Base-by-base conservation (phyloP, 2,113 vertebrate species). In the Megaceryle maxima region DNA sequence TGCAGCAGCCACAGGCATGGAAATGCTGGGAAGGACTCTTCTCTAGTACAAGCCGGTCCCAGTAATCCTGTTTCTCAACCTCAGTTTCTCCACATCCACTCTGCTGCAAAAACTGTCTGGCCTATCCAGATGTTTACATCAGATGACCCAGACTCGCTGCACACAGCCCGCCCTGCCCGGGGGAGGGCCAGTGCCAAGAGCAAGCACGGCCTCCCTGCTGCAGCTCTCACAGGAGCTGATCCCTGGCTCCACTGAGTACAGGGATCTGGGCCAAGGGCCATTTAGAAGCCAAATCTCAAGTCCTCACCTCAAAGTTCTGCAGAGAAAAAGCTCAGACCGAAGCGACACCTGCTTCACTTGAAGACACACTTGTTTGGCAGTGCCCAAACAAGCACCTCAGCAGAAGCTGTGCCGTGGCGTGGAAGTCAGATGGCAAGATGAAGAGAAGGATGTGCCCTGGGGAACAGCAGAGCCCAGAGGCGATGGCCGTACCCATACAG, bases 401-500 rank as follows among this genome's bases (percentile, higher is more conserved):
- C 60, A 21, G 82, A 35, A 7, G 69, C 56, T 18, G 60, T 0
- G 3, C 26, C 46, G 10, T 0, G 3, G 57, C 37, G 25, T 16
- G 9, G 62, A 13, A 25, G 16, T 6, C 19, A 10, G 67, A 31
- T 1, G 25, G 50, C 13, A 24, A 51, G 50, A 22, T 51, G 50
- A 22, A 51, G 50, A 25, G 26, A 12, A 53, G 11, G 25, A n/a
- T 0, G 19, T 1, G 53, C 13, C 13, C 50, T 1, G 29, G 60
- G 25, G 14, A 28, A 21, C 10, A 35, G 67, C 67, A 51, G 67
- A 50, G 35, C 68, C 17, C 68, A 28, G 44, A 25, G 21, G 33
- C 11, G 21, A 46, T 68, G 43, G 31, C 29, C 0, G 0, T 11
- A 19, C 11, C 0, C 0, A 26, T 1, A 25, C 53, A 13, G 77